These are phyloP conservation scores for Pionites leucogaster DNA, from an alignment of 2,113 vertebrate genomes.

Conservation along the genomic window DNA sequence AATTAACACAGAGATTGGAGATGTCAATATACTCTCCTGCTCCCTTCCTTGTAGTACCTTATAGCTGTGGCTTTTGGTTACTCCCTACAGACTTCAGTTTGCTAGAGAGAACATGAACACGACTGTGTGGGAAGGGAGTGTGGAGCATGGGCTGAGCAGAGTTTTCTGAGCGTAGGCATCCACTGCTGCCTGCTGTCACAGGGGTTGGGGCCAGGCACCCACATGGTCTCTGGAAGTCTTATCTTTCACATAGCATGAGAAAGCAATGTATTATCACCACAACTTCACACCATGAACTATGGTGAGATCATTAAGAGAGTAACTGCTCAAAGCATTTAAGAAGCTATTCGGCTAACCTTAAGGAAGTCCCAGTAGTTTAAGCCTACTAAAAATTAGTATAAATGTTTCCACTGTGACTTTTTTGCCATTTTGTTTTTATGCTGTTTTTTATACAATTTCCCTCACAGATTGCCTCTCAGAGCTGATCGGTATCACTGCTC, in stretches of 20 bases:
- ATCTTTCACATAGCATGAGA: not conserved
- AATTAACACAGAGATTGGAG: not conserved
- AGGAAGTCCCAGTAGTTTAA: not conserved
- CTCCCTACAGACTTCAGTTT: not conserved
- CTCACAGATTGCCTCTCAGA: not conserved
- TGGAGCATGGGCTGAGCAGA: not conserved
- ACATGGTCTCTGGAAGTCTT: not conserved
- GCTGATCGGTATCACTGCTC: not conserved
- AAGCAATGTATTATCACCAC: not conserved
- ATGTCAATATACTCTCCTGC: not conserved
- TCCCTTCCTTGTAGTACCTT: not conserved
- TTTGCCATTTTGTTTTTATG: not conserved
- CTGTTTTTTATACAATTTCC: not conserved
- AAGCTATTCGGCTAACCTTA: not conserved
- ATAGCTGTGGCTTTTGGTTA: not conserved
- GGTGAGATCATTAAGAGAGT: not conserved
- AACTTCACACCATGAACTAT: not conserved
- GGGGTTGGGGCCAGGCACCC: not conserved
- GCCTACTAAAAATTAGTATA: not conserved
- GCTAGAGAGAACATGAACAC: not conserved
- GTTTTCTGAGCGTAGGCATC: not conserved
- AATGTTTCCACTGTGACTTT: not conserved
- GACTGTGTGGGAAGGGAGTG: rapidly evolving
- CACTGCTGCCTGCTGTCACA: not conserved
- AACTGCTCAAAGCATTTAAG: not conserved